These are phyloP conservation scores for Pteropus alecto DNA, from an alignment of 2,113 vertebrate species.

Conservation along the genomic window DNA sequence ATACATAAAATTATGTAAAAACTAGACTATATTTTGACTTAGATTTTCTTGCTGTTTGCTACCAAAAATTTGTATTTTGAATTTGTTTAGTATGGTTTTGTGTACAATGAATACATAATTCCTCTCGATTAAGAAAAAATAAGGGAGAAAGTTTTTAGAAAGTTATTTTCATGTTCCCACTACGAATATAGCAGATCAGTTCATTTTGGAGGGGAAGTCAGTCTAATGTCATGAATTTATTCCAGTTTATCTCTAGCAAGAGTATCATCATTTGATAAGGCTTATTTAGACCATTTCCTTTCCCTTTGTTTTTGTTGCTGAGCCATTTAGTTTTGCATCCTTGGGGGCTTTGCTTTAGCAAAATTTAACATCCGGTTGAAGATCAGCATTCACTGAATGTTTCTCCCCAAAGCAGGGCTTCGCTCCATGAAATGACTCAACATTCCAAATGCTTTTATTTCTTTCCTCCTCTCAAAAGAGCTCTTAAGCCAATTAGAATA, in stretches of 20 bases:
- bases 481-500: background rate
- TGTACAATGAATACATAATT: constrained; percentile 42
- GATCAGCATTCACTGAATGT: background rate
- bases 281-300: background rate
- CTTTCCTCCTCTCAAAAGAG: background rate
- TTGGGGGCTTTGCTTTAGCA: background rate
- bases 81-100: constrained; percentile 72
- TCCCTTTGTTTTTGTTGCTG: background rate
- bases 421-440: background rate
- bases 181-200: background rate
- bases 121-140: constrained; percentile 57
- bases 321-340: background rate
- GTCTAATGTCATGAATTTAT: constrained; percentile 16
- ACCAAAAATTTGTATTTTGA: constrained; percentile 82
- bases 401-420: background rate
- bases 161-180: constrained; percentile 61
- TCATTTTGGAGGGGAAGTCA: constrained; percentile 21
- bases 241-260: constrained; percentile 34
- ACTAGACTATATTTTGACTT: constrained; percentile 86
- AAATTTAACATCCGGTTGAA: constrained; percentile 29
- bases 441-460: constrained; percentile 46
- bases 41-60: constrained; percentile 80
- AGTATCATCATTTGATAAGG: background rate
- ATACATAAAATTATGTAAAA: constrained; percentile 80
- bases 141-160: constrained; percentile 17